Conservation (phyloP, 2,888 invertebrate genomes). For the Malthinus flaveolus region DNA sequence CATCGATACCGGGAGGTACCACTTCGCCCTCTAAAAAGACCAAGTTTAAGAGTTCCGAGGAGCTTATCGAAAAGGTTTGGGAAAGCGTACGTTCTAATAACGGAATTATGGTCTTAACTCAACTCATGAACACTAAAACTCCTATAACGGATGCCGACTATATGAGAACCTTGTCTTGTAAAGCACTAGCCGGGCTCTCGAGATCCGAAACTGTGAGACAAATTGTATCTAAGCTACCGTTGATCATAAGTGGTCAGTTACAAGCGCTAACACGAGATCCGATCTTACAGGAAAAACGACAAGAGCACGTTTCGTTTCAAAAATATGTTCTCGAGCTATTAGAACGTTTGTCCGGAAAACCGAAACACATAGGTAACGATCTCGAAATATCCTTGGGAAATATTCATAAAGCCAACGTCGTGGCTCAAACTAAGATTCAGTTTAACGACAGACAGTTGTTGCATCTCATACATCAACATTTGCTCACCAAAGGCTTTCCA, state of each 20-base stretch:
- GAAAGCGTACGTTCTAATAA: constrained; percentile 91
- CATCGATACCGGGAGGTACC: constrained; percentile 46
- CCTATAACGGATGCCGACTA: constrained; percentile 97
- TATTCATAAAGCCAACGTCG: constrained; percentile 92
- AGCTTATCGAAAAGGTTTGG: constrained; percentile 91
- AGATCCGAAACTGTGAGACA: constrained; percentile 92
- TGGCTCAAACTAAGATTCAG: constrained; percentile 93
- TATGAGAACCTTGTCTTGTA: constrained; percentile 90
- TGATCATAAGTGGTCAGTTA: constrained; percentile 91
- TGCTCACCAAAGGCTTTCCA: constrained; percentile 72
- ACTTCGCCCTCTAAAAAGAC: constrained; percentile 65
- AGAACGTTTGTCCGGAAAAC: constrained; percentile 88
- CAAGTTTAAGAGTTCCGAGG: constrained; percentile 73
- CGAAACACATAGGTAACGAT: constrained; percentile 76
- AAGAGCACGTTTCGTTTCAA: constrained; percentile 94
- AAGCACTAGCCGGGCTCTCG: constrained; percentile 89
- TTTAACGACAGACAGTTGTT: constrained; percentile 93
- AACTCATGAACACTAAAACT: constrained; percentile 86
- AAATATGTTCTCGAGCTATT: constrained; percentile 89
- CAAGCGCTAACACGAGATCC: constrained; percentile 90
- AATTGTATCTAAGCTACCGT: constrained; percentile 92
- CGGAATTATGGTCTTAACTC: constrained; percentile 92
- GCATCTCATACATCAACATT: constrained; percentile 88
- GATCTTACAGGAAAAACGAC: constrained; percentile 92
- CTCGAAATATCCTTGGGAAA: constrained; percentile 86